Evolutionary conservation across 2,113 vertebrate species (phyloP).

Genomic region (Odocoileus virginianus): DNA sequence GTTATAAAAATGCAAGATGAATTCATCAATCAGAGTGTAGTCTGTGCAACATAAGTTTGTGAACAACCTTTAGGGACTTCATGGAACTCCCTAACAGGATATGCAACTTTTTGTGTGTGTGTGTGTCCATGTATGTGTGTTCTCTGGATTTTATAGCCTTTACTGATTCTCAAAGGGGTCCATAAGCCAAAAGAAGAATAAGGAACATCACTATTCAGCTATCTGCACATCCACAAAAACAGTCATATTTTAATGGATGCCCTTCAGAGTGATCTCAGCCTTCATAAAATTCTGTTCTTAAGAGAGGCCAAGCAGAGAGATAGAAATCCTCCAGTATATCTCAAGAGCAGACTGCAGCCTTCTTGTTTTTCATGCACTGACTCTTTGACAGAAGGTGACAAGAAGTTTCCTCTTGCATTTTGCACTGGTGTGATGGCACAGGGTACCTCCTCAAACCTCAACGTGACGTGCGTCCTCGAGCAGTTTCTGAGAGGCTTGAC

Average conservation of each 20-base stretch:
- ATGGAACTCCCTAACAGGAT: not conserved
- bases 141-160: not conserved
- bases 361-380: not conserved
- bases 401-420: not conserved
- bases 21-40: not conserved
- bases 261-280: not conserved
- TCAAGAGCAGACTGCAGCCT: not conserved
- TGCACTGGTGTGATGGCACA: not conserved
- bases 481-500: not conserved
- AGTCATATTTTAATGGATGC: not conserved
- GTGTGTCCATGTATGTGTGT: not conserved
- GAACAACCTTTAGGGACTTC: not conserved
- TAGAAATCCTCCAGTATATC: not conserved
- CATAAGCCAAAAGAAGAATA: not conserved
- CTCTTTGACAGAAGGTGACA: not conserved
- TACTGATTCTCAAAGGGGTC: conserved; percentile 4
- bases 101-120: not conserved
- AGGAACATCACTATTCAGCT: not conserved
- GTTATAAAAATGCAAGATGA: conserved; percentile 50
- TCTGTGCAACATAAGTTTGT: not conserved
- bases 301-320: not conserved
- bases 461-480: not conserved
- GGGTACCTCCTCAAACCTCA: not conserved
- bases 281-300: not conserved
- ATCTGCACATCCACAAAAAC: not conserved